Evolutionary conservation across 2,888 invertebrate species (phyloP).

Genomic region (Lutraria lutraria): DNA sequence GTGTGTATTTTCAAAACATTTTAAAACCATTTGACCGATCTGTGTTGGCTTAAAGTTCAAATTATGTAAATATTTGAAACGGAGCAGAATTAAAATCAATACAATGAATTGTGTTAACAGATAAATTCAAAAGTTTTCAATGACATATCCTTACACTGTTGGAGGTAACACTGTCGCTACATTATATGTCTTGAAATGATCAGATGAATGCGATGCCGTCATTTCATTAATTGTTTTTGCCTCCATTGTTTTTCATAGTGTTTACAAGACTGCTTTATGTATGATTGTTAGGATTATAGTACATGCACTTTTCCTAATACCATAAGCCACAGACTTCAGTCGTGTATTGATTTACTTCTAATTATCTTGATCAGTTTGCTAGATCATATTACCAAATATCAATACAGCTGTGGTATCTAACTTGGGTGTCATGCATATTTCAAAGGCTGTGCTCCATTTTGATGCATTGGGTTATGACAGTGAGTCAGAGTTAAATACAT

Average conservation of each 20-base stretch:
- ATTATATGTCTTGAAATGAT: neutral
- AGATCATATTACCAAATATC: constrained; percentile 6
- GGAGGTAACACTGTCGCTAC: neutral
- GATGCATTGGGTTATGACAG: neutral
- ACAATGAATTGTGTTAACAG: neutral
- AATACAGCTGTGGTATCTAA: constrained; percentile 7
- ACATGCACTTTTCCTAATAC: neutral
- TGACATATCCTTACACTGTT: too few relatives aligned
- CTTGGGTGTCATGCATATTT: constrained; percentile 15
- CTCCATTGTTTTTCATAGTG: neutral
- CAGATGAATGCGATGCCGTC: neutral
- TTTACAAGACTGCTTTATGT: neutral
- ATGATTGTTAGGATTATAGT: neutral
- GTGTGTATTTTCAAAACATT: too few relatives aligned
- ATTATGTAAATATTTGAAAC: neutral
- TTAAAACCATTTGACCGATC: too few relatives aligned
- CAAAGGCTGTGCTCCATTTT: constrained; percentile 4
- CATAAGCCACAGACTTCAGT: neutral
- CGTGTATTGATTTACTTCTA: constrained; percentile 5
- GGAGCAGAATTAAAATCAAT: neutral
- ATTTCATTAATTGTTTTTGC: neutral
- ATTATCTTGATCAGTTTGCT: constrained; percentile 1
- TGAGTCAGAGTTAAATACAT: neutral
- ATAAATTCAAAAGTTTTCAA: neutral
- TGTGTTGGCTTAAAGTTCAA: neutral